Evolutionary conservation across 2,113 vertebrate species (phyloP), one percentile per base, ranked within the genome.

Genomic region (Eubucco bourcierii): DNA sequence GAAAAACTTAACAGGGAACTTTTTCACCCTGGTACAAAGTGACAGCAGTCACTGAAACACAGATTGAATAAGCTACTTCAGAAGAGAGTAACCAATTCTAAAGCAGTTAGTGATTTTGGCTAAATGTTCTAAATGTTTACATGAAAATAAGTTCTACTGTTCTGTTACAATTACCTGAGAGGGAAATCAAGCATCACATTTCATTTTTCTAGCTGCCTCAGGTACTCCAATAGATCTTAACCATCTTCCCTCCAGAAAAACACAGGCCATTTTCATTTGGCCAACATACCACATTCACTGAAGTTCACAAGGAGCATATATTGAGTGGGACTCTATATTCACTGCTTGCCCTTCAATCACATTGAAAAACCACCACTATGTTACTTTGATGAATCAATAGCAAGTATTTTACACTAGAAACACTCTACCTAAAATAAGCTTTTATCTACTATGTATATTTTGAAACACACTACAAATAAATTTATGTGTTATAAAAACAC

Each of bases 221-320:
- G 39, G 29, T 74, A 88, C 39, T 63, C 25, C 29, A 52, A 10
- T 18, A 67, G 44, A 33, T 50, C 12, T 44, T 70, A 10, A 23
- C 15, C 20, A 41, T 29, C 34, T 63, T 52, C 4, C 18, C 21
- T 68, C 33, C 29, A 80, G 47, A 63, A 29, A 11, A 58, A 34
- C 0, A 1, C 6, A 31, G 24, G 12, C 2, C 46, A 0, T n/a
- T 31, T 59, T 52, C 27, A 34, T 59, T 18, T 70, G 27, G 21
- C 27, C 52, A 75, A 59, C 25, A 61, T 23, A 50, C 9, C 12
- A 29, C 12, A 29, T 10, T 15, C 25, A n/a, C 27, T 41, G 67
- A 67, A n/a, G 61, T 19, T 58, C 47, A 58, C 25, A 68, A 74
- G 46, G 4, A 56, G 4, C 34, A 55, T 9, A 15, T 20, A 31